These are phyloP conservation scores for Hapalemur alaotrensis DNA, from an alignment of 2,797 vertebrate genomes.

Conservation along the genomic window DNA sequence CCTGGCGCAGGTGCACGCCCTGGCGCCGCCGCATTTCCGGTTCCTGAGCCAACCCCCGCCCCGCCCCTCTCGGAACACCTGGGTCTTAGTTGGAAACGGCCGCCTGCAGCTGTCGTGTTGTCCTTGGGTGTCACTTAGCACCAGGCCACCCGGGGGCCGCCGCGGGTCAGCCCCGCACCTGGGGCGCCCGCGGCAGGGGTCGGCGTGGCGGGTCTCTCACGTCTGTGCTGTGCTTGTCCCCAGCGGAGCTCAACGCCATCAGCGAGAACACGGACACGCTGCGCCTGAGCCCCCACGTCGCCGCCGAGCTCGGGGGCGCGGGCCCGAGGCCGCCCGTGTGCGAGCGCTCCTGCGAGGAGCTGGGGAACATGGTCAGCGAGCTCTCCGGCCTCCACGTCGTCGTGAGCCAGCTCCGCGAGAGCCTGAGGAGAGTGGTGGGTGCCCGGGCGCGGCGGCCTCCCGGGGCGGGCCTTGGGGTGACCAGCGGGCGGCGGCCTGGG, in stretches of 20 bases:
- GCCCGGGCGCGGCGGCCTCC: neutral
- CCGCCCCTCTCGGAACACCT: neutral
- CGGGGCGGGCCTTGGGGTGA: too few species aligned
- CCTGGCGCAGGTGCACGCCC: too few species aligned
- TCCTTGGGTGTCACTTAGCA: neutral
- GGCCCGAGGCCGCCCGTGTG: constrained; percentile 90
- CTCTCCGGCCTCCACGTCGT: constrained; percentile 93
- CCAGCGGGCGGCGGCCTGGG: neutral
- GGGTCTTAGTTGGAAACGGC: neutral
- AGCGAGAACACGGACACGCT: constrained; percentile 91
- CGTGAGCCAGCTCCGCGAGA: constrained; percentile 94
- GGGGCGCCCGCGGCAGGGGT: too few species aligned
- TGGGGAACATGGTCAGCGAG: constrained; percentile 94
- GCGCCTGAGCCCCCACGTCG: constrained; percentile 90
- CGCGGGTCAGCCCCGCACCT: neutral
- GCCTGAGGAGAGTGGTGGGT: constrained; percentile 95
- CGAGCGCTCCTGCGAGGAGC: constrained; percentile 95
- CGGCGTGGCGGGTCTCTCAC: neutral
- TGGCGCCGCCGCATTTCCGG: too few species aligned
- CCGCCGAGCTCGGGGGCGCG: constrained; percentile 89
- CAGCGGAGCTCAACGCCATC: constrained; percentile 92
- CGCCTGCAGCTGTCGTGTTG: neutral
- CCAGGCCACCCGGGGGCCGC: neutral
- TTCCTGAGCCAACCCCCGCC: neutral
- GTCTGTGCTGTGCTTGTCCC: neutral